These are phyloP conservation scores for Alosa sapidissima DNA, from an alignment of 2,797 vertebrate genomes.

Conservation along the genomic window DNA sequence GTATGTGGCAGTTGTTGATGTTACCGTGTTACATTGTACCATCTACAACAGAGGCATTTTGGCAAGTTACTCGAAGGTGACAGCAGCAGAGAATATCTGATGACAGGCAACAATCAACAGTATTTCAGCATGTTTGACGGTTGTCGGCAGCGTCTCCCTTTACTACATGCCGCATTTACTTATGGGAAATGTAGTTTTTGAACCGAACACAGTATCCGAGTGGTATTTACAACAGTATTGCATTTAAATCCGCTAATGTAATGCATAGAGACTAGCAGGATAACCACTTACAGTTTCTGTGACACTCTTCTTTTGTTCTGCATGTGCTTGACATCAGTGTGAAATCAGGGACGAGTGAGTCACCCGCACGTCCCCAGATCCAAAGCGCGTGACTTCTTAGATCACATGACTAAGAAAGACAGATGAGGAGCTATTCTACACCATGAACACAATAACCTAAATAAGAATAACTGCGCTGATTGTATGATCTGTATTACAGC, in stretches of 20 bases:
- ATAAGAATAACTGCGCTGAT: neutral
- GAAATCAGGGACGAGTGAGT: conserved; percentile 30
- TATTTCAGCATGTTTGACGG: neutral
- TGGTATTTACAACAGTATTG: neutral
- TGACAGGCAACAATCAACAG: neutral
- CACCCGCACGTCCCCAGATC: conserved; percentile 40
- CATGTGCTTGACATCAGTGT: neutral
- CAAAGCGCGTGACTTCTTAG: conserved; percentile 50
- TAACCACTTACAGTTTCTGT: neutral
- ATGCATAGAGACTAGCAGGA: neutral
- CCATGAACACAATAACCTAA: conserved; percentile 32
- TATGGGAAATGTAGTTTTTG: conserved; percentile 14
- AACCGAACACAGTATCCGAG: neutral
- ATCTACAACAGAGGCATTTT: neutral
- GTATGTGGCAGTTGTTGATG: no score
- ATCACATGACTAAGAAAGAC: conserved; percentile 44
- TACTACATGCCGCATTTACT: neutral
- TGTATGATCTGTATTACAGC: neutral
- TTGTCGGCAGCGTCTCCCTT: neutral
- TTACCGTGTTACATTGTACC: neutral
- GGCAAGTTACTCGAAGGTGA: neutral
- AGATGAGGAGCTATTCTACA: neutral
- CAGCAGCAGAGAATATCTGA: no score
- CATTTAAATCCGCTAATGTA: neutral
- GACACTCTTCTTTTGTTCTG: neutral